Base-by-base conservation (phyloP, 2,113 vertebrate genomes). In the Crotalus horridus region DNA sequence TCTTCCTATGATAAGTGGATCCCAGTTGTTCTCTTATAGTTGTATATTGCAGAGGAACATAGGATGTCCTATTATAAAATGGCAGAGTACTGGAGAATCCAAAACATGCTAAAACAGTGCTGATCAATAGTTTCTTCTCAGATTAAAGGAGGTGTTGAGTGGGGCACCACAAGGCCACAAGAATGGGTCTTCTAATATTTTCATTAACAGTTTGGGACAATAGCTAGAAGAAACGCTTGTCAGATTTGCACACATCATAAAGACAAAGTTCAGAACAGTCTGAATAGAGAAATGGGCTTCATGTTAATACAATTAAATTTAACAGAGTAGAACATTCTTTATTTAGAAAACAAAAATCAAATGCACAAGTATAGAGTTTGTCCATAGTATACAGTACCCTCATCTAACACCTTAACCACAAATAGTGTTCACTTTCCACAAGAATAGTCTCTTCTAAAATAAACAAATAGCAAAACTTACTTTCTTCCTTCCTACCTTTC, bases 401-500 rank as follows among this genome's bases (percentile, higher is more conserved):
- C 85, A 87, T 51, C 46, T 12, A 81, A 81, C 3, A 43, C 17
- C 7, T 81, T 43, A 81, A 81, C 33, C 74, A 81, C 17, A 81
- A 81, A 81, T 20, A 21, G 3, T 21, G 20, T 43, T 81, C 33
- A 3, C 17, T 81, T 81, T 81, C 74, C 33, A 43, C 1, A 81
- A 17, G 20, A 43, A 81, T 39, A 81, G 33, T 43, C 33, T 81
- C 33, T 43, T 43, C 33, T 43, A 81, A 81, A 81, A 81, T 21
- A 81, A 81, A 9, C 74, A 21, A 43, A 81, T 43, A 81, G 74
- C 74, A 81, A 81, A 81, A 21, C 39, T 43, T 81, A 21, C 17
- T 81, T 43, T 81, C 74, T 81, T 81, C 12, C 69, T 81, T 39
- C 17, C 33, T 90, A 69, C 95, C 94, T 95, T 94, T 95, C 69